Percentiles rank a stretch among this genome's conserved stretches.
These are phyloP conservation scores for Ectropis crepuscularia DNA, from an alignment of 2,888 invertebrate genomes.

Conservation along the genomic window DNA sequence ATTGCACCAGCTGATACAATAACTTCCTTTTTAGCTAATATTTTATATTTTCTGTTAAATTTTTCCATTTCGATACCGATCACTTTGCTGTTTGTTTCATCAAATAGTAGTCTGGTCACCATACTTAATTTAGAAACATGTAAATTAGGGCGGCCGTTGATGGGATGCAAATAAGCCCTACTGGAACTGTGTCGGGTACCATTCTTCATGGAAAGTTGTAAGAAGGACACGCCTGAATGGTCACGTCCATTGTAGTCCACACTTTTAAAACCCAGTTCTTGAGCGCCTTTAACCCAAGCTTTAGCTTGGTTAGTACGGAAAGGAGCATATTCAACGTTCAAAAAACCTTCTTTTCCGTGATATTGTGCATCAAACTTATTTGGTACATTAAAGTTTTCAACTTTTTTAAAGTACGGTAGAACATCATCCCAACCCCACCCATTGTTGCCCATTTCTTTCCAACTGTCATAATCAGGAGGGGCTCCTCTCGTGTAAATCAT, in stretches of 20 bases:
- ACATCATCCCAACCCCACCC: conserved; percentile 91
- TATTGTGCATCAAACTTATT: conserved; percentile 77
- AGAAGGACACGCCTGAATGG: conserved; percentile 85
- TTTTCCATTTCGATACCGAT: conserved; percentile 86
- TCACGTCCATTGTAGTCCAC: conserved; percentile 87
- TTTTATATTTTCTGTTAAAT: conserved; percentile 76
- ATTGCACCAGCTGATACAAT: conserved; percentile 91
- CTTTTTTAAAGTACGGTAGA: conserved; percentile 90
- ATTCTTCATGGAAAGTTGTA: conserved; percentile 87
- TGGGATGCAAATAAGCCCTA: conserved; percentile 87
- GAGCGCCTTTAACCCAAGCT: conserved; percentile 86
- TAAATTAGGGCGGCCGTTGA: conserved; percentile 85
- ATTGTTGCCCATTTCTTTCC: conserved; percentile 88
- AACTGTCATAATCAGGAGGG: conserved; percentile 89
- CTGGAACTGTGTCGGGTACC: conserved; percentile 88
- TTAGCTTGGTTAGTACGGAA: conserved; percentile 79
- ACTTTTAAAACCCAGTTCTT: conserved; percentile 85
- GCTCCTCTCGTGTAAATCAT: conserved; percentile 92
- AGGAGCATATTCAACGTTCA: conserved; percentile 83
- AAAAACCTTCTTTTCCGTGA: conserved; percentile 84
- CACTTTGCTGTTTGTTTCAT: conserved; percentile 81
- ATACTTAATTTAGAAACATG: conserved; percentile 85
- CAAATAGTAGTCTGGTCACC: conserved; percentile 85
- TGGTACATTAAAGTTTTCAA: conserved; percentile 88
- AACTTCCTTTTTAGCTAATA: conserved; percentile 88